Base-by-base conservation (phyloP, 1,140 invertebrate genomes). In the Drosophila pruinosa region DNA sequence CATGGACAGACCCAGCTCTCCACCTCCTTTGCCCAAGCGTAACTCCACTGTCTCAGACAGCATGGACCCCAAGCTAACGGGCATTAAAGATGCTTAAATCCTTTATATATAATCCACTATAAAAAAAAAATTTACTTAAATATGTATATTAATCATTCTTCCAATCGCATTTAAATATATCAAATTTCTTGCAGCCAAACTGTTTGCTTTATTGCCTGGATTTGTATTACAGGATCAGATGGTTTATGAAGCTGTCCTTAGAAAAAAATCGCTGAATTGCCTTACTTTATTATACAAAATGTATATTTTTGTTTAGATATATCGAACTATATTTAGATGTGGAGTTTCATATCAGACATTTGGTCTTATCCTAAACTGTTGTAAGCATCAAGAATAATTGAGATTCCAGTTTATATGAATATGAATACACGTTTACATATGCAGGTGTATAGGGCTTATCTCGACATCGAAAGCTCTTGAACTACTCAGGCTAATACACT, bases 1-100 rank as follows among this genome's bases (percentile, higher is more conserved):
- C 15, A 26, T 67, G 38, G 58, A 39, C 7, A 77, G 57, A 45
- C 73, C 73, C 5, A 47, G 48, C 12, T 77, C 73, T n/a, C 82
- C 82, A 12, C 82, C 82, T 17, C 82, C 82, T 3, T 26, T 88
- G 36, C 82, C 82, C 0, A 88, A 88, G 26, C 73, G 82, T 4
- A 88, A 88, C 38, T 82, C 79, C 0, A 75, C 41, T 31, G 5
- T 72, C 2, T 78, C 75, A 0, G 10, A 58, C 0, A 4, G 0
- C 3, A n/a, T 43, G 38, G 47, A 53, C n/a, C 45, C 43, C n/a
- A 47, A 47, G 22, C 43, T 14, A 24, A 45, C 39, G 22, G 7
- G 8, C 6, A 14, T 7, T 12, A 34, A 34, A 10, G 28, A 31
- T 12, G 26, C n/a, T 6, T 12, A 34, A 34, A 3, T 34, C 10